These are phyloP conservation scores for Apostichopus parvimensis DNA, from an alignment of 35 echinoderm and acorn worm species.

Conservation along the genomic window DNA sequence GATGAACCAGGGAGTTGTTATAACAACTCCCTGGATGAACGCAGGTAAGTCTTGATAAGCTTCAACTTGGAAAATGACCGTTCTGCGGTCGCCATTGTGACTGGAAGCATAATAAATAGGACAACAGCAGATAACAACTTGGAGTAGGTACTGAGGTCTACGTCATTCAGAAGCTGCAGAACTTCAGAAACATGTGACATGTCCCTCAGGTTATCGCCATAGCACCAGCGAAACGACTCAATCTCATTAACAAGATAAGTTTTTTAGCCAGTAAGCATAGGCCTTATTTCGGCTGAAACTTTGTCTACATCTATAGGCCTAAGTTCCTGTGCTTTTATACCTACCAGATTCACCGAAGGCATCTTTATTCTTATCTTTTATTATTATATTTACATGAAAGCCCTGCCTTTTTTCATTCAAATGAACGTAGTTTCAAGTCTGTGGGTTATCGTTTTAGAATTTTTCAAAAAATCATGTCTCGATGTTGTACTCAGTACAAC, in stretches of 20 bases:
- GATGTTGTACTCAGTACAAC: no score
- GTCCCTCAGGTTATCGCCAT: conserved; percentile 25
- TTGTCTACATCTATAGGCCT: no score
- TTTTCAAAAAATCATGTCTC: no score
- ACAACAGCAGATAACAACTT: conserved; percentile 35
- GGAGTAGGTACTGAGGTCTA: conserved; percentile 20
- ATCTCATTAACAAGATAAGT: conserved; percentile 39
- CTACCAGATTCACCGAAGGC: no score
- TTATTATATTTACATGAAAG: no score
- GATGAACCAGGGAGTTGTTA: not conserved
- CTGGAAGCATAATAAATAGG: conserved; percentile 36
- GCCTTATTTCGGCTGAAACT: no score
- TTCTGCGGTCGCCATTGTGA: conserved; percentile 45
- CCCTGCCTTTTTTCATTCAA: no score
- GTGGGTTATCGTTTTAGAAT: no score
- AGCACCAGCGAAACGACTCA: conserved; percentile 33
- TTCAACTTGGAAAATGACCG: conserved; percentile 51
- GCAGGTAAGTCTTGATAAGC: conserved; percentile 41
- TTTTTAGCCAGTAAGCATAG: not conserved
- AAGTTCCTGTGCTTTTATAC: no score
- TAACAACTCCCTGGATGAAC: conserved; percentile 9
- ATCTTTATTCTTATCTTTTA: no score
- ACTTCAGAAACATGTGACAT: conserved; percentile 56
- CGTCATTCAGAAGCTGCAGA: conserved; percentile 49
- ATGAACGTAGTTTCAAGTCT: no score